Percentiles rank a stretch among this genome's conserved stretches.
phyloP scores from a whole-genome alignment of 2,888 invertebrate genomes.

The Chelonus formosanus region DNA sequence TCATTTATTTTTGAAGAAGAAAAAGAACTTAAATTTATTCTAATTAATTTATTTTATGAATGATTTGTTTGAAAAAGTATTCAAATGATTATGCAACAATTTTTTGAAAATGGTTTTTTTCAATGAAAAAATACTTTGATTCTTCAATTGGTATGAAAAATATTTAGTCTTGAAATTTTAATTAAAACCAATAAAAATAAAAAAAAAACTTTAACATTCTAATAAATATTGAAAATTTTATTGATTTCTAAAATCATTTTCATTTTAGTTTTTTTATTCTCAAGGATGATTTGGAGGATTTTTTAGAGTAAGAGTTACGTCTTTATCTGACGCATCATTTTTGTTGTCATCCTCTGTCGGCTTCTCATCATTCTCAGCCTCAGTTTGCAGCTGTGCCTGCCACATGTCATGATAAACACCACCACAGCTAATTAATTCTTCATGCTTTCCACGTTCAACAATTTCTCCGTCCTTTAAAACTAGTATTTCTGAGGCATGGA shows the following conservation, averaged over 20 bases:
- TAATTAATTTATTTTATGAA: no score
- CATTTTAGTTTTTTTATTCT: conserved; percentile 12
- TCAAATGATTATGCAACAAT: no score
- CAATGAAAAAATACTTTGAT: no score
- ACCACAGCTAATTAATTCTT: conserved; percentile 62
- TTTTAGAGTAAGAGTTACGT: not conserved
- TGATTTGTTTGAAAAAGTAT: no score
- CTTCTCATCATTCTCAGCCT: conserved; percentile 54
- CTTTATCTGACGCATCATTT: conserved; percentile 21
- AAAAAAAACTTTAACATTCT: no score
- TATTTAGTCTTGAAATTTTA: no score
- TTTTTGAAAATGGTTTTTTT: no score
- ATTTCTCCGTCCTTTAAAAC: conserved; percentile 92
- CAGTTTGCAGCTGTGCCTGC: conserved; percentile 82
- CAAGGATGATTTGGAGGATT: conserved; percentile 16
- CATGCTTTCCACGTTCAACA: conserved; percentile 86
- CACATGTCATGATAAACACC: conserved; percentile 93
- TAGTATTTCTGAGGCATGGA: conserved; percentile 93
- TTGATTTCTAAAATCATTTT: not conserved
- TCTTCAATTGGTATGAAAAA: no score
- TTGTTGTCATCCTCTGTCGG: conserved; percentile 11
- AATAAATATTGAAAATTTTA: not conserved
- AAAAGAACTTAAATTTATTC: no score
- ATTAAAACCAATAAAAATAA: no score
- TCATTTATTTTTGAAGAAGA: no score